Conservation (phyloP, 1,140 invertebrate species). For the Saccostrea echinata region DNA sequence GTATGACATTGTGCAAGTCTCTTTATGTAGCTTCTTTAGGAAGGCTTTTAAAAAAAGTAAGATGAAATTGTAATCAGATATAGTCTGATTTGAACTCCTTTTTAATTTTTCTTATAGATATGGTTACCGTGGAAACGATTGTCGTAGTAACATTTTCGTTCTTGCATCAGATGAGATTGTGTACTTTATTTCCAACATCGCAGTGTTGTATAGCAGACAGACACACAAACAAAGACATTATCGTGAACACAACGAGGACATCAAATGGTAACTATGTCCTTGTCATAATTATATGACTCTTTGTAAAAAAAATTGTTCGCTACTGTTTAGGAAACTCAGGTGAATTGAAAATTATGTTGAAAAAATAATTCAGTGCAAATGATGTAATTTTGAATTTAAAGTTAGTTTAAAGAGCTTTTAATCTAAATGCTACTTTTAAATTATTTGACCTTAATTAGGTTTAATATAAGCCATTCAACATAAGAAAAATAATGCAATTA, state of each 20-base stretch:
- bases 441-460: no score
- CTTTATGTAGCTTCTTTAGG: neutral
- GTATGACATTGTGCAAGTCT: constrained; percentile 88
- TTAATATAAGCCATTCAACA: no score
- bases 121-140: constrained; percentile 94
- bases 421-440: no score
- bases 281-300: no score
- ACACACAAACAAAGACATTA: constrained; percentile 95
- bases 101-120: constrained; percentile 83
- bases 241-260: constrained; percentile 94
- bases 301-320: no score
- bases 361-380: no score
- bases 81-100: neutral
- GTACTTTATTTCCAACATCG: constrained; percentile 94
- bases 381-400: no score
- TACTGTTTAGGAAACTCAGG: no score
- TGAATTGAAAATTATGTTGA: no score
- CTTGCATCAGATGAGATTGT: constrained; percentile 94
- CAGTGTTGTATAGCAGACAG: constrained; percentile 93
- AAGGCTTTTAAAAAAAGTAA: no score
- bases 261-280: constrained; percentile 85
- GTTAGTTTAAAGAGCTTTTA: no score
- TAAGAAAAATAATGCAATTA: no score
- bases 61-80: neutral
- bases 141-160: constrained; percentile 91